Evolutionary conservation across 2,888 invertebrate species (phyloP).

Genomic region (Pseudeuparius sepicola): DNA sequence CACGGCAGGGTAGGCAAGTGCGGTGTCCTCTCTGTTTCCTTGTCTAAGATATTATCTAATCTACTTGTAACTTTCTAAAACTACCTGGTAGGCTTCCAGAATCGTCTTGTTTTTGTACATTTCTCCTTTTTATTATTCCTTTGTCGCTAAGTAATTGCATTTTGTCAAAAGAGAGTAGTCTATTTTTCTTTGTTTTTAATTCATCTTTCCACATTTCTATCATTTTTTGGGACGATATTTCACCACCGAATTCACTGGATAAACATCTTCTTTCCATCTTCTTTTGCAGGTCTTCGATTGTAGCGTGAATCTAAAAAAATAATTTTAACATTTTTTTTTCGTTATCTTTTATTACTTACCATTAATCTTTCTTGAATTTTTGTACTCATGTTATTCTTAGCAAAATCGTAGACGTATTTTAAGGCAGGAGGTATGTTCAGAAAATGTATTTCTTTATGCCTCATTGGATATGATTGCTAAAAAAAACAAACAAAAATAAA

Average conservation of each 20-base stretch:
- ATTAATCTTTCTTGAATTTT: constrained; percentile 61
- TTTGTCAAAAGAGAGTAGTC: constrained; percentile 49
- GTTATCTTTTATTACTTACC: too few relatives aligned
- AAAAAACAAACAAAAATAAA: constrained; percentile 7
- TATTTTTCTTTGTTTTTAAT: constrained; percentile 48
- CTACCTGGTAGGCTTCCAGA: constrained; percentile 43
- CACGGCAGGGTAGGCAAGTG: too few relatives aligned
- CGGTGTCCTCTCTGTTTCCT: too few relatives aligned
- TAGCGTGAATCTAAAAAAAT: constrained; percentile 36
- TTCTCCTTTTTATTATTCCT: constrained; percentile 42
- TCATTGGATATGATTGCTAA: constrained; percentile 68
- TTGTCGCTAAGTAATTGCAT: constrained; percentile 56
- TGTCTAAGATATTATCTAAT: too few relatives aligned
- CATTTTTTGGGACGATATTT: constrained; percentile 61
- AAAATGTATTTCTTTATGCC: constrained; percentile 67
- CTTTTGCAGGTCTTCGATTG: constrained; percentile 48
- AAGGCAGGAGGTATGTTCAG: constrained; percentile 61
- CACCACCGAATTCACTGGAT: constrained; percentile 64
- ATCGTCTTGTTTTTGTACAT: constrained; percentile 21
- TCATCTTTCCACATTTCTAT: constrained; percentile 56
- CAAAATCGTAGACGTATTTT: constrained; percentile 68
- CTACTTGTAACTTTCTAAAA: constrained; percentile 61
- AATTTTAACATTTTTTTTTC: too few relatives aligned
- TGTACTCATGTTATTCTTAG: constrained; percentile 54
- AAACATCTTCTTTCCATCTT: constrained; percentile 52